phyloP scores from a whole-genome alignment of 2,888 invertebrate genomes.

The Lepeophtheirus nordmannii region DNA sequence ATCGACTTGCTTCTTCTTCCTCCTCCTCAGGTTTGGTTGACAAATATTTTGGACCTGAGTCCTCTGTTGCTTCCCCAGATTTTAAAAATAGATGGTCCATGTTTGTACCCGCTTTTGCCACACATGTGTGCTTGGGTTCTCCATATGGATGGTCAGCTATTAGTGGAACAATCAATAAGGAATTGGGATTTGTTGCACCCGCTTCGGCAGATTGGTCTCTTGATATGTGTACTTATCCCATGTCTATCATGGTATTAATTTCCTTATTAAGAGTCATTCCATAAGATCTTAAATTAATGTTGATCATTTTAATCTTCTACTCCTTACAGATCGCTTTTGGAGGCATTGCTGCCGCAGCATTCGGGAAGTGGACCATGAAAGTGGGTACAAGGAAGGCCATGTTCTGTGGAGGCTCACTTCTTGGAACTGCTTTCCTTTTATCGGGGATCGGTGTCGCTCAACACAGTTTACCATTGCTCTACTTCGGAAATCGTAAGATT shows the following conservation, averaged over 20 bases:
- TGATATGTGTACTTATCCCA: conserved; percentile 21
- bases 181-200: conserved; percentile 15
- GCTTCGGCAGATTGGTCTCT: conserved; percentile 22
- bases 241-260: conserved; percentile 22
- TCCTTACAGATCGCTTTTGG: conserved; percentile 13
- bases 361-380: conserved; percentile 24
- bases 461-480: conserved; percentile 17
- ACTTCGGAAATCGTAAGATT: conserved; percentile 12
- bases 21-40: neutral
- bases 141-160: conserved; percentile 25
- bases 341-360: conserved; percentile 17
- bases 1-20: neutral
- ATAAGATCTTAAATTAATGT: neutral
- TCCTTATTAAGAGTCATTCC: neutral
- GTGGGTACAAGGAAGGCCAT: conserved; percentile 20
- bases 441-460: conserved; percentile 14
- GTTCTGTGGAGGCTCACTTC: conserved; percentile 12
- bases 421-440: conserved; percentile 15
- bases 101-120: conserved; percentile 24
- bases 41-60: conserved; percentile 5
- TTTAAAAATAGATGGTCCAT: conserved; percentile 22
- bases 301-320: neutral
- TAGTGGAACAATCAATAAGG: conserved; percentile 10
- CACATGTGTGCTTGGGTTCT: conserved; percentile 23
- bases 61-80: conserved; percentile 4